Evolutionary conservation across 1,140 invertebrate genomes (phyloP), one percentile per base, ranked within the genome.

Genomic region (Acyrthosiphon pisum): DNA sequence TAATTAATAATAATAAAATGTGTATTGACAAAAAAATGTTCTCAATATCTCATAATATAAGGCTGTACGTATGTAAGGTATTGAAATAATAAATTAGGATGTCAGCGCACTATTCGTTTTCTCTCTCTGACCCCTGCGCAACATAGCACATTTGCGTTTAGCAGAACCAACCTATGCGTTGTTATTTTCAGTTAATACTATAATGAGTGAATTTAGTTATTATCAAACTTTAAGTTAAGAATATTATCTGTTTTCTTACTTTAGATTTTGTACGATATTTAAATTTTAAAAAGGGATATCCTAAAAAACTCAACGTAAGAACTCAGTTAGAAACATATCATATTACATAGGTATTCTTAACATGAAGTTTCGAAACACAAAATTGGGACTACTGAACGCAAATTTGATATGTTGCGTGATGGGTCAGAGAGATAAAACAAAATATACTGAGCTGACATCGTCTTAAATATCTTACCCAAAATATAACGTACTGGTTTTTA

Each of bases 401-500:
- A 76, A 76, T n/a, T 68, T n/a, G 30, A 11, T 18, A 76, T 76
- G 30, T 76, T 35, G 30, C 14, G n/a, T 4, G 60, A n/a, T 76
- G n/a, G 14, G 11, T 6, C 4, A 6, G 60, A 35, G n/a, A 76
- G 6, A 76, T 3, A 76, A 35, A 76, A 76, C n/a, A 20, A n/a
- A 41, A 41, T 41, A 76, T n/a, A 76, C 14, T 76, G 60, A 14
- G 4, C n/a, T 76, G 60, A n/a, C 11, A 76, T 35, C 23, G 2
- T 35, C 14, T n/a, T 76, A 35, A 76, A 44, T 18, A 2, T 30
- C 44, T 30, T 30, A 44, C 30, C n/a, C 18, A 44, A 46, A 87
- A 87, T 87, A 87, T 44, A 87, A 87, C 14, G 14, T 46, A 11
- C 84, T 44, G 84, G 84, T 46, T 87, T 87, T 87, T 87, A 87